These are phyloP conservation scores for Dendrolimus houi DNA, from an alignment of 2,888 invertebrate species.

Conservation along the genomic window DNA sequence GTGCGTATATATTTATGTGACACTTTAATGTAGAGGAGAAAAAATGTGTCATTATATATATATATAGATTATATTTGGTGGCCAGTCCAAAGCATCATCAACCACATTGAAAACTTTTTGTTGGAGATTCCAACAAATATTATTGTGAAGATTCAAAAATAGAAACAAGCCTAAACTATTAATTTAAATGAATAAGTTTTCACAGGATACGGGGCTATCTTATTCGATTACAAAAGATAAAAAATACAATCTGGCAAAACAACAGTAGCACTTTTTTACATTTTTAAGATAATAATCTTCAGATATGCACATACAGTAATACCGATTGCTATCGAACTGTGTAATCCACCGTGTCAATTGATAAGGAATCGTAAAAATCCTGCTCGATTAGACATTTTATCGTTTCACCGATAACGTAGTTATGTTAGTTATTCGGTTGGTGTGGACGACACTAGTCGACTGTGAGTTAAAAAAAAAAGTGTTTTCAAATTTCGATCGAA, in stretches of 20 bases:
- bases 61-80: no score
- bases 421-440: slow-evolving; percentile 11
- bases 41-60: no score
- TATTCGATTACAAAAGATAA: background rate
- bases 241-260: background rate
- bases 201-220: no score
- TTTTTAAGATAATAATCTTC: slow-evolving; percentile 20
- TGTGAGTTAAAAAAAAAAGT: background rate
- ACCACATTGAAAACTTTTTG: no score
- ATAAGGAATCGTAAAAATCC: slow-evolving; percentile 71
- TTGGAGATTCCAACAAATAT: no score
- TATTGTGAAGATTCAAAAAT: no score
- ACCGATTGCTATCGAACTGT: slow-evolving; percentile 58
- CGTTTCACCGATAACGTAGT: slow-evolving; percentile 12
- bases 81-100: no score
- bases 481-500: background rate
- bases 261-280: slow-evolving; percentile 20
- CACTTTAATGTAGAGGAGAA: no score
- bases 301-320: slow-evolving; percentile 35
- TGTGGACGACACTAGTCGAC: slow-evolving; percentile 15
- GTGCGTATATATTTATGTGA: no score
- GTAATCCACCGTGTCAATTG: slow-evolving; percentile 70
- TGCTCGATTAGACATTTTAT: slow-evolving; percentile 58
- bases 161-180: no score
- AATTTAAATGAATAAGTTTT: no score